Evolutionary conservation across 2,888 invertebrate genomes (phyloP).

Genomic region (Leucania comma): DNA sequence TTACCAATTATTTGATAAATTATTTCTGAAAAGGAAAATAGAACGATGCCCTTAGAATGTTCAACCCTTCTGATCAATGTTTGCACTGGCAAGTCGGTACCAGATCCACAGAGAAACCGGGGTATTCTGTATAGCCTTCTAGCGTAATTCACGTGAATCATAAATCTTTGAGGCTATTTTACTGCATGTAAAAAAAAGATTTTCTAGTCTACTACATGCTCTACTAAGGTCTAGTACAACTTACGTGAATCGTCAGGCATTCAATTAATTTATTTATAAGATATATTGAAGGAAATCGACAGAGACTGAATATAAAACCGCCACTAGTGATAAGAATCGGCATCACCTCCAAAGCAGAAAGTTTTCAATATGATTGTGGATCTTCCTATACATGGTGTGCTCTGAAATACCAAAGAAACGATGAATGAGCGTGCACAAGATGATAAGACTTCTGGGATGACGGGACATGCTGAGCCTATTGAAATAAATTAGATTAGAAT

Average conservation of each 20-base stretch:
- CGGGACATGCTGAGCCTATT: not conserved
- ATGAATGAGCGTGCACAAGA: not conserved
- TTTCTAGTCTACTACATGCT: too few species aligned
- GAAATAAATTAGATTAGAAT: not conserved
- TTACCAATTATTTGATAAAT: constrained; percentile 4
- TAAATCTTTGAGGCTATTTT: not conserved
- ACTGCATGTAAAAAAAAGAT: not conserved
- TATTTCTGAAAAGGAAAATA: constrained; percentile 14
- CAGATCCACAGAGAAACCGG: not conserved
- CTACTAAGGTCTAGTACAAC: not conserved
- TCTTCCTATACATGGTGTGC: not conserved
- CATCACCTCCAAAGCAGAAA: not conserved
- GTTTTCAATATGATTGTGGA: not conserved
- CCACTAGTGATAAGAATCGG: not conserved
- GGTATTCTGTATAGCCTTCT: not conserved
- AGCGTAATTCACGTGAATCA: not conserved
- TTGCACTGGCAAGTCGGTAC: constrained; percentile 4
- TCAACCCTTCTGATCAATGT: constrained; percentile 7
- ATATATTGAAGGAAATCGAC: not conserved
- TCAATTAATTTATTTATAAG: not conserved
- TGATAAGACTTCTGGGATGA: not conserved
- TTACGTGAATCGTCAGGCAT: not conserved
- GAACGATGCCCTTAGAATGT: not conserved
- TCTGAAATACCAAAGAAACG: not conserved
- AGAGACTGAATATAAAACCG: not conserved